Evolutionary conservation across 2,113 vertebrate species (phyloP).

Genomic region (Erinaceus europaeus): DNA sequence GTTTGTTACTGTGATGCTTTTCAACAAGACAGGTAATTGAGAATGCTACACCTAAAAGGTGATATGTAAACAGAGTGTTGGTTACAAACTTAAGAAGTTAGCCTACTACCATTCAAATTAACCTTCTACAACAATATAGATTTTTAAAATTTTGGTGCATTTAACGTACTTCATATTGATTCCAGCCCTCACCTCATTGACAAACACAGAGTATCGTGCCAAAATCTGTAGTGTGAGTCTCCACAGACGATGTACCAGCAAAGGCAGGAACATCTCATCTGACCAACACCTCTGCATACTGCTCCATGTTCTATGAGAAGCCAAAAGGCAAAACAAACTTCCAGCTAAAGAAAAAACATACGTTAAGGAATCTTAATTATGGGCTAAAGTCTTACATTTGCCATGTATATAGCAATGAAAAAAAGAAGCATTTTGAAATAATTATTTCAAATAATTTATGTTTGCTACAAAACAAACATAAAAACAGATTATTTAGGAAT

Average conservation of each 20-base stretch:
- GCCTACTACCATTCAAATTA: no score
- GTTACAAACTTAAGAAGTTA: fast-evolving
- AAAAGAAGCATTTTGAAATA: neutral
- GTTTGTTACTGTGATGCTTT: neutral
- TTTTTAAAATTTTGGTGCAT: neutral
- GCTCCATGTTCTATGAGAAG: constrained; percentile 89
- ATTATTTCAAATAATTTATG: no score
- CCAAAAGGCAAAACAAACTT: constrained; percentile 88
- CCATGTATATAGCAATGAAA: neutral
- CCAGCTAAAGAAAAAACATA: constrained; percentile 79
- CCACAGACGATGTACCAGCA: constrained; percentile 93
- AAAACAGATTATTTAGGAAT: no score
- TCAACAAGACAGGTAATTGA: neutral
- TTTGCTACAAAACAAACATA: no score
- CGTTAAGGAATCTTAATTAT: neutral
- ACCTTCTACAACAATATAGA: neutral
- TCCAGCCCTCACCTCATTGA: constrained; percentile 87
- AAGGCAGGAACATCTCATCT: constrained; percentile 88
- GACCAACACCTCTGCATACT: constrained; percentile 92
- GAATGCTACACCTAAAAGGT: neutral
- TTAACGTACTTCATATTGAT: neutral
- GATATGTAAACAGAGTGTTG: no score
- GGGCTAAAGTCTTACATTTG: neutral
- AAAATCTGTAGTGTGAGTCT: constrained; percentile 93
- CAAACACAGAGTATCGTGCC: constrained; percentile 90